Evolutionary conservation across 2,888 invertebrate genomes (phyloP).

Genomic region (Dione vanillae): DNA sequence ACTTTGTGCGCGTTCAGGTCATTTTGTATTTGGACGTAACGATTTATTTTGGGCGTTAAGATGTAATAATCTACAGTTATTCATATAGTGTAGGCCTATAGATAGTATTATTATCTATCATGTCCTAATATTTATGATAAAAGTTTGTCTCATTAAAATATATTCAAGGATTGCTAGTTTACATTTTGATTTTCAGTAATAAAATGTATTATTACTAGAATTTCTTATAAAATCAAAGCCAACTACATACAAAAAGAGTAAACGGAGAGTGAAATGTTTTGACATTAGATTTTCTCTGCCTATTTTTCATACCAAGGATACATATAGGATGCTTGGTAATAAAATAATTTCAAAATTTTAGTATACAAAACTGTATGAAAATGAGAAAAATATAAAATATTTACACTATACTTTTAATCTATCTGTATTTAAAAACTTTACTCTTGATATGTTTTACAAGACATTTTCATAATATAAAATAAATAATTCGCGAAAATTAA

Average conservation of each 20-base stretch:
- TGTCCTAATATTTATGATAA: not conserved
- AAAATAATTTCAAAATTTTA: too few species aligned
- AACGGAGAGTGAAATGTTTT: too few species aligned
- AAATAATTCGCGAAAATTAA: constrained; percentile 9
- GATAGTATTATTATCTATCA: not conserved
- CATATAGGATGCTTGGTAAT: too few species aligned
- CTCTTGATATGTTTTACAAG: not conserved
- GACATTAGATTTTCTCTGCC: too few species aligned
- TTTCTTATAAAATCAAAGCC: too few species aligned
- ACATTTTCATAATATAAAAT: not conserved
- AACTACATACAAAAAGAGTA: too few species aligned
- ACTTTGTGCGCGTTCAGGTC: constrained; percentile 25
- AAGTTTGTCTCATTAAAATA: not conserved
- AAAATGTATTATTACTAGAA: too few species aligned
- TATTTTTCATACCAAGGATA: too few species aligned
- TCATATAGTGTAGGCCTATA: not conserved
- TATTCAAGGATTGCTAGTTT: not conserved
- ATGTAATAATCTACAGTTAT: not conserved
- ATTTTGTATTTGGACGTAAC: constrained; percentile 26
- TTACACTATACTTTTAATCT: not conserved
- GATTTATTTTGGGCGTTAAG: constrained; percentile 25
- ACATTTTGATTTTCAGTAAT: too few species aligned
- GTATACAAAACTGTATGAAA: too few species aligned
- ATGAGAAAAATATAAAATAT: too few species aligned
- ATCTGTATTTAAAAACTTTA: not conserved